Conservation (phyloP, 2,888 invertebrate genomes). For the Gryllus longicercus region DNA sequence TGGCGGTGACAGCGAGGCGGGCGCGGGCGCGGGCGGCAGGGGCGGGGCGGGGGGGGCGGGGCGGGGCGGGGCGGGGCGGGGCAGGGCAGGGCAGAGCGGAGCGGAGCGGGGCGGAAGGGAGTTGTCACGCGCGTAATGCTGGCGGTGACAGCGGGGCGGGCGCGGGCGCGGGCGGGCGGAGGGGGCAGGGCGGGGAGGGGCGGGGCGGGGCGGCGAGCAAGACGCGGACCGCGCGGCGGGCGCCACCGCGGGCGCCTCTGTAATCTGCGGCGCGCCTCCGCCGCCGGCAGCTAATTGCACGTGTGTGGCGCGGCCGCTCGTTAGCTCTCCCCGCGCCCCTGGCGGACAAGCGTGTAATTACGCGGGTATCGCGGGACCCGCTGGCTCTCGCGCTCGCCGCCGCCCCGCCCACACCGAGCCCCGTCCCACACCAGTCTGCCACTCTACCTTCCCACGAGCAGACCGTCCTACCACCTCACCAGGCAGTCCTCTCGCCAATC, state of each 20-base stretch:
- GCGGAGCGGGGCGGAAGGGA: too few relatives aligned
- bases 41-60: too few relatives aligned
- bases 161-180: too few relatives aligned
- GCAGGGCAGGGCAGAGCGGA: too few relatives aligned
- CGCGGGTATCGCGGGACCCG: neutral
- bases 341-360: constrained; percentile 17
- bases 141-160: too few relatives aligned
- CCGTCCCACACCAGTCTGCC: neutral
- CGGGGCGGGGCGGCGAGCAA: too few relatives aligned
- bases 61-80: too few relatives aligned
- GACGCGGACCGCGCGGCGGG: neutral
- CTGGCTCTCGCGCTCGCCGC: neutral
- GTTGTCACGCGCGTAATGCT: too few relatives aligned
- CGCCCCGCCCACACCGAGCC: neutral
- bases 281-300: neutral
- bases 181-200: too few relatives aligned
- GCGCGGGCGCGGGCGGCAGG: too few relatives aligned
- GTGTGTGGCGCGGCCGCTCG: neutral
- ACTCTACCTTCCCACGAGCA: neutral
- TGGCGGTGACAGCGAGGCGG: too few relatives aligned
- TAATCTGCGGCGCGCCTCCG: neutral
- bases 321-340: neutral
- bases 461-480: neutral
- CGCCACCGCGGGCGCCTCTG: neutral
- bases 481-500: neutral